These are phyloP conservation scores for Holotrichia oblita DNA, from an alignment of 1,140 invertebrate species.

Conservation along the genomic window DNA sequence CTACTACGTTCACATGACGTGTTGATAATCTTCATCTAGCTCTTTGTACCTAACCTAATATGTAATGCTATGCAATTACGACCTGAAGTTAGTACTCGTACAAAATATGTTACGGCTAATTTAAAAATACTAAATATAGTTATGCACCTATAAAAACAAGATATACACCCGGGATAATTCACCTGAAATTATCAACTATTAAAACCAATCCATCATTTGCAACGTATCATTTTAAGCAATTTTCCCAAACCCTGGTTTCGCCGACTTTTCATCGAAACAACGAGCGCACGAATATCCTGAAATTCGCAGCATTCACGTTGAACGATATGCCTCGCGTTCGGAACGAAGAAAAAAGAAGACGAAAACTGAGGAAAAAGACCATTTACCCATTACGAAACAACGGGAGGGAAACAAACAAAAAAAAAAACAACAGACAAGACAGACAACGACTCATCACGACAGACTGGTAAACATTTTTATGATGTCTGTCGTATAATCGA, in stretches of 20 bases:
- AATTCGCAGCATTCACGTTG: not conserved
- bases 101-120: too few species aligned
- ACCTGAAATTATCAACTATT: not conserved
- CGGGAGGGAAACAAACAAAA: too few species aligned
- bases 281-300: conserved; percentile 20
- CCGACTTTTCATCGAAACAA: not conserved
- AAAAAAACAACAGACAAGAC: conserved; percentile 30
- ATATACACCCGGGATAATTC: not conserved
- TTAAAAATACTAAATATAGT: too few species aligned
- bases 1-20: too few species aligned
- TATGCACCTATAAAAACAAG: too few species aligned
- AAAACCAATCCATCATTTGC: not conserved
- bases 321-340: conserved; percentile 14
- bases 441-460: conserved; percentile 26
- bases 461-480: conserved; percentile 30
- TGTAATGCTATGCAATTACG: too few species aligned
- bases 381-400: conserved; percentile 29
- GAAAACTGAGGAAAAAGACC: conserved; percentile 7
- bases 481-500: conserved; percentile 23
- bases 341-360: too few species aligned
- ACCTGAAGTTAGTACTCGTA: too few species aligned
- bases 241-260: not conserved
- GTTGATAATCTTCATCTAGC: too few species aligned
- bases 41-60: too few species aligned
- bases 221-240: conserved; percentile 27